Percentiles rank a stretch among this genome's conserved stretches.
These are phyloP conservation scores for Myotis vivesi DNA, from an alignment of 2,797 vertebrate genomes.

Conservation along the genomic window DNA sequence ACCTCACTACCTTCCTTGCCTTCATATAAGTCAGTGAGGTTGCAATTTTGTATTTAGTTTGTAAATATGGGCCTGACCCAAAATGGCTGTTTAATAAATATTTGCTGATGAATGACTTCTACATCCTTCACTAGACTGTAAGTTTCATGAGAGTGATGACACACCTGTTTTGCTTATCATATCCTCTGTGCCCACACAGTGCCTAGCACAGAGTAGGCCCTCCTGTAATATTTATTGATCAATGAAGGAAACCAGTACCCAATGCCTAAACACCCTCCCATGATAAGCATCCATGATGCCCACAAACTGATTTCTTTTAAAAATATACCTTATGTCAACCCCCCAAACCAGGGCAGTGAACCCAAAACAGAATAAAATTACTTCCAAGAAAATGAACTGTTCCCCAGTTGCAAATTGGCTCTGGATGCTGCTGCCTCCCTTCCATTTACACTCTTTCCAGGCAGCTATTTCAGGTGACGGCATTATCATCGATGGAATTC, in stretches of 20 bases:
- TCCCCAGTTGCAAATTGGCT: slow-evolving; percentile 59
- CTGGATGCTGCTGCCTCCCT: slow-evolving; percentile 32
- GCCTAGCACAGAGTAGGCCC: background rate
- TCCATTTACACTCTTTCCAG: slow-evolving; percentile 62
- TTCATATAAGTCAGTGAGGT: background rate
- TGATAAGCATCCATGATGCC: background rate
- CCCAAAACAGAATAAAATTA: slow-evolving; percentile 51
- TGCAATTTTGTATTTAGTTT: background rate
- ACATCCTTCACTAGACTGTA: background rate
- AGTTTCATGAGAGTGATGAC: background rate
- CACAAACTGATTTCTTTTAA: slow-evolving; percentile 4
- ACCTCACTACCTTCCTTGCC: background rate
- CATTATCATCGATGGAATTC: slow-evolving; percentile 69
- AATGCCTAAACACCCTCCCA: background rate
- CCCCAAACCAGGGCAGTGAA: slow-evolving; percentile 62
- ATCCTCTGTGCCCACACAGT: background rate
- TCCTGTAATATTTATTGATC: background rate
- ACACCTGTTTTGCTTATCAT: background rate
- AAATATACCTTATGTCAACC: slow-evolving; percentile 5
- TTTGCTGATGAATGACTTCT: slow-evolving; percentile 4
- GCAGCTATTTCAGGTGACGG: slow-evolving; percentile 68
- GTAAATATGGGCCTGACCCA: background rate
- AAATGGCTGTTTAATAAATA: background rate
- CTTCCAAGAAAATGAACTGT: slow-evolving; percentile 43
- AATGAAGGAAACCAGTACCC: background rate